These are phyloP conservation scores for Drepanosiphum platanoidis DNA, from an alignment of 2,888 invertebrate genomes.

Conservation along the genomic window DNA sequence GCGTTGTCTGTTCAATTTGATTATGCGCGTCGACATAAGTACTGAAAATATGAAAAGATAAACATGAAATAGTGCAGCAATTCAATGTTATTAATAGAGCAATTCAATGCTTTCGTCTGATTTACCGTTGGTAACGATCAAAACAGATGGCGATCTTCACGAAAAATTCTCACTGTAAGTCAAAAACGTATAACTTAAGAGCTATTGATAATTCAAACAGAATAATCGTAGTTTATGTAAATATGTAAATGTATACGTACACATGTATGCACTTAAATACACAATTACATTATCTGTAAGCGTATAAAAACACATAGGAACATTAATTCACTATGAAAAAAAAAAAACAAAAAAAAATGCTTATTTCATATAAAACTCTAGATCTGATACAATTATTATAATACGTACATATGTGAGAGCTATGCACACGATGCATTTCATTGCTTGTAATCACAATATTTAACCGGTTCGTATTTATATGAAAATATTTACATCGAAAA, in stretches of 20 bases:
- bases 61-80: not conserved
- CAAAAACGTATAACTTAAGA: not conserved
- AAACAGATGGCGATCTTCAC: not conserved
- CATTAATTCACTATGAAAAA: no score
- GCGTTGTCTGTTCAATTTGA: not conserved
- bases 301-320: not conserved
- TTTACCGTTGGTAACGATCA: not conserved
- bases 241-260: not conserved
- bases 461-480: not conserved
- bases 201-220: no score
- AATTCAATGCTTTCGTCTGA: not conserved
- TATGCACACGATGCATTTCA: not conserved
- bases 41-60: not conserved
- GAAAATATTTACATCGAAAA: not conserved
- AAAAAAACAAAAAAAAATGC: not conserved
- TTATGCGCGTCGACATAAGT: not conserved
- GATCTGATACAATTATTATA: not conserved
- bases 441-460: not conserved
- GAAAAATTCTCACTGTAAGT: conserved; percentile 35
- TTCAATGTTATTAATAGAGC: not conserved
- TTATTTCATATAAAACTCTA: not conserved
- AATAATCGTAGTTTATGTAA: no score
- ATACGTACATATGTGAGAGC: no score
- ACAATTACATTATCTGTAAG: not conserved
- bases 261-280: not conserved